Percentiles rank a stretch among this genome's conserved stretches.
These are phyloP conservation scores for Diacarnus erythraeanus DNA, from an alignment of 37 sponge, comb jelly and placozoan species.

Conservation along the genomic window DNA sequence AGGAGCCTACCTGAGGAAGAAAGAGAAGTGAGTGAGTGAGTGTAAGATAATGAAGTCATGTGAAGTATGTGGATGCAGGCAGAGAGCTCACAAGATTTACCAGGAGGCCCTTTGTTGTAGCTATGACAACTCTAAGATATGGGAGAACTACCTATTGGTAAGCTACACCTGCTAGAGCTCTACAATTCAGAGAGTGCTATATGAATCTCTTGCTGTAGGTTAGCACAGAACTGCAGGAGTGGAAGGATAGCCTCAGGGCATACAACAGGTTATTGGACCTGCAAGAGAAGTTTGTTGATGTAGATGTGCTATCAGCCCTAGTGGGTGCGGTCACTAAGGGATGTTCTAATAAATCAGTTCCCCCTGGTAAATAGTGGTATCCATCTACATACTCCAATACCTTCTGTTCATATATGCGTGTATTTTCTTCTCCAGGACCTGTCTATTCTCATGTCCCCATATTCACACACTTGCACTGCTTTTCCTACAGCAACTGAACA, in stretches of 20 bases:
- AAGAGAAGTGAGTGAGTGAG: conserved; percentile 62
- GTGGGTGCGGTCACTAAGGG: conserved; percentile 39
- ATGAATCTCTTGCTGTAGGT: conserved; percentile 66
- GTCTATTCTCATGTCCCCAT: background rate
- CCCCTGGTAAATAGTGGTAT: conserved; percentile 17
- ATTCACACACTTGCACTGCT: background rate
- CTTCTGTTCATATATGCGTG: too few relatives aligned
- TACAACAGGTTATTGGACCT: conserved; percentile 81
- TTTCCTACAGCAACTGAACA: conserved; percentile 21
- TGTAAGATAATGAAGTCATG: too few relatives aligned
- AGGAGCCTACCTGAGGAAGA: conserved; percentile 64
- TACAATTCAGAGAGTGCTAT: too few relatives aligned
- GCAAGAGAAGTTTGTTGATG: conserved; percentile 61
- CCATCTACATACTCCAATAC: too few relatives aligned
- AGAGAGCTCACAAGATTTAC: conserved; percentile 54
- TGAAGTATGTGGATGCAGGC: too few relatives aligned
- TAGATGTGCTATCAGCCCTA: conserved; percentile 52
- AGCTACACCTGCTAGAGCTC: background rate
- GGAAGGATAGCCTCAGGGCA: conserved; percentile 61
- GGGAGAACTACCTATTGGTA: conserved; percentile 95
- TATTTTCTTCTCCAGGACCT: too few relatives aligned
- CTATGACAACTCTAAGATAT: conserved; percentile 90
- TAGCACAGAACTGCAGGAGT: conserved; percentile 64
- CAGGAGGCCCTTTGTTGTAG: conserved; percentile 77
- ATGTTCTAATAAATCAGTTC: background rate